Conservation (phyloP, 35 echinoderm and acorn worm genomes). For the Apostichopus californicus region DNA sequence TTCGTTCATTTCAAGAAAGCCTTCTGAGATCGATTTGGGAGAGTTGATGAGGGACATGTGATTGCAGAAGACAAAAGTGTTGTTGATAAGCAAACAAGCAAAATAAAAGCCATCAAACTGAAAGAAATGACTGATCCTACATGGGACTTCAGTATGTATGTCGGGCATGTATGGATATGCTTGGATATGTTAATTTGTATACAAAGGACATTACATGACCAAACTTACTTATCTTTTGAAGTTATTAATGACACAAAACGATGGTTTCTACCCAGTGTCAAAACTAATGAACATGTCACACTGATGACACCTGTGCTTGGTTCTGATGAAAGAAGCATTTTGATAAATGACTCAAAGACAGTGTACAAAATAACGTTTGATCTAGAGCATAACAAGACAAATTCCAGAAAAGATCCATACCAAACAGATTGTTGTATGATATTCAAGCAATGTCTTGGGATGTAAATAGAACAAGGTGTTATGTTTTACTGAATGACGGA, state of each 20-base stretch:
- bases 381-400: background rate
- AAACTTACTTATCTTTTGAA: background rate
- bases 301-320: background rate
- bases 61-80: no score
- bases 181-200: no score
- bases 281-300: background rate
- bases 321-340: background rate
- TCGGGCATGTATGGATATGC: background rate
- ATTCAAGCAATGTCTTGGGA: conserved; percentile 6
- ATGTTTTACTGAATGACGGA: background rate
- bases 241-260: background rate
- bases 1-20: background rate
- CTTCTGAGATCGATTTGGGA: background rate
- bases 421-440: background rate
- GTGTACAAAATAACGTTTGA: background rate
- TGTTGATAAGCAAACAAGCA: no score
- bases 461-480: background rate
- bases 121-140: no score
- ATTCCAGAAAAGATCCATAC: background rate
- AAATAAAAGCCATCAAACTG: no score
- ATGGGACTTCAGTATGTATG: background rate
- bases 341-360: background rate
- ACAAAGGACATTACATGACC: no score
- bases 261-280: no score
- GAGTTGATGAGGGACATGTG: background rate